phyloP scores from a whole-genome alignment of 2,797 vertebrate species.

The Acipenser ruthenus region DNA sequence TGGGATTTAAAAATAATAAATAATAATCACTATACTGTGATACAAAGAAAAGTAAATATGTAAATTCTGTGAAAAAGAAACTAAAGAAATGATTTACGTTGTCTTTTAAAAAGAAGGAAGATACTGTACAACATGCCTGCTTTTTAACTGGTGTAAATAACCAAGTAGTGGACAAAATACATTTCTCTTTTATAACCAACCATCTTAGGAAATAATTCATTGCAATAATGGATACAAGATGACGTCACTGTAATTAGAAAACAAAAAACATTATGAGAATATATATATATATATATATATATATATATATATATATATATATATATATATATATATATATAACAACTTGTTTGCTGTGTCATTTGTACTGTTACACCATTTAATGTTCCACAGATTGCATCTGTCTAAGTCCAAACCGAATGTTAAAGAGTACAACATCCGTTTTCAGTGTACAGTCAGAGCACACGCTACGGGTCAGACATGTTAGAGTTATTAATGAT shows the following conservation, averaged over 20 bases:
- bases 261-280: slow-evolving; percentile 52
- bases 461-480: slow-evolving; percentile 55
- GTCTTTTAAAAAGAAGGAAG: slow-evolving; percentile 78
- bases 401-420: slow-evolving; percentile 68
- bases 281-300: no score
- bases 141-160: slow-evolving; percentile 96
- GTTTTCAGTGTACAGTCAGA: slow-evolving; percentile 56
- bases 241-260: slow-evolving; percentile 85
- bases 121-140: slow-evolving; percentile 83
- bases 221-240: slow-evolving; percentile 98
- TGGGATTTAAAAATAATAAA: slow-evolving; percentile 58
- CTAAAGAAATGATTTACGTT: slow-evolving; percentile 72
- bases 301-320: no score
- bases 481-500: slow-evolving; percentile 65
- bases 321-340: slow-evolving; percentile 66
- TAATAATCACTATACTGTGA: slow-evolving; percentile 72
- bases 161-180: slow-evolving; percentile 81
- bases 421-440: slow-evolving; percentile 60
- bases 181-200: slow-evolving; percentile 94
- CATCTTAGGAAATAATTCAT: slow-evolving; percentile 94
- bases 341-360: slow-evolving; percentile 76
- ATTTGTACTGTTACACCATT: slow-evolving; percentile 69
- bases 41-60: slow-evolving; percentile 80
- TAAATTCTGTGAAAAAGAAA: slow-evolving; percentile 82
- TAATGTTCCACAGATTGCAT: slow-evolving; percentile 62